Base-by-base conservation (phyloP, 2,113 vertebrate genomes). In the Chelonoidis abingdonii region DNA sequence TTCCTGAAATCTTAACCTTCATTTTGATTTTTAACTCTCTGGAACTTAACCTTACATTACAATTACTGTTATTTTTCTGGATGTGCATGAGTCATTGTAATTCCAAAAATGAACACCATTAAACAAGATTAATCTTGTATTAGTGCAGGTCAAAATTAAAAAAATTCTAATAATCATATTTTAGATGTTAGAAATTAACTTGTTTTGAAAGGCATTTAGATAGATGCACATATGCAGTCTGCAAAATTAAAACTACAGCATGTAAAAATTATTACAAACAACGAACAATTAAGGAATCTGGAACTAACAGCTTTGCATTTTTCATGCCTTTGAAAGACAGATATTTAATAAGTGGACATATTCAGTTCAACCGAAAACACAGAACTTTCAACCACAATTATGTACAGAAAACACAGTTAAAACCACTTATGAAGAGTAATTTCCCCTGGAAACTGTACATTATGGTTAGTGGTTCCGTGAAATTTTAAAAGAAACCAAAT, bases 401-500 rank as follows among this genome's bases (percentile, higher is more conserved):
- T 95, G 94, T 92, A 96, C 82, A 95, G 44, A 88, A 90, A 94
- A 93, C 87, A 96, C 81, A 94, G 93, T 92, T 97, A 78, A 93
- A 96, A 75, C 84, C 95, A 97, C 91, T 96, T 87, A 96, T 94
- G 93, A 95, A 95, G 88, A 89, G 81, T 38, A 47, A 97, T 95
- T 97, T 97, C 93, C 93, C 65, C 47, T 89, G 89, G 95, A 97
- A 97, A 95, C 44, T 65, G 75, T 96, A 93, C 81, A 94, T 94
- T 93, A 91, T 89, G 94, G 85, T 94, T 96, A 94, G 96, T 85
- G 97, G 97, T 96, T 93, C 54, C 85, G 79, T 86, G 92, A 86
- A 92, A 93, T 69, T 90, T 94, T 87, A 94, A 96, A 95, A 95
- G 85, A 91, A 98, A 96, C 69, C 90, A 97, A 97, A 96, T 44